Evolutionary conservation across 1,140 invertebrate species (phyloP).

Genomic region (Drosophila lini): DNA sequence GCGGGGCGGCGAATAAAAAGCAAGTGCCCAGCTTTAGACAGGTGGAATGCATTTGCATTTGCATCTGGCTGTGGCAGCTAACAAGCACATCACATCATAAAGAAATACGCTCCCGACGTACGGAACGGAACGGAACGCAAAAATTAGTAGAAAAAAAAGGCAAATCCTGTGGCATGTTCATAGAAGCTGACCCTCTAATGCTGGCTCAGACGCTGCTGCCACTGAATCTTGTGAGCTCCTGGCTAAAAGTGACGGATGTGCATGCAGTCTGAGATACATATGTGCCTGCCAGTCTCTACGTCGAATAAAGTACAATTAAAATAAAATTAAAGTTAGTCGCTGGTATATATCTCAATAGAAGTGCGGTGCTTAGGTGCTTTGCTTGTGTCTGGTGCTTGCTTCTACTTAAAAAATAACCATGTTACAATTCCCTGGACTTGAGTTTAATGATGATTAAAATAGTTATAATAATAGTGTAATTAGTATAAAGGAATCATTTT

Average conservation of each 20-base stretch:
- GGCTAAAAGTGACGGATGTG: constrained; percentile 13
- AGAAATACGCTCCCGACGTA: constrained; percentile 56
- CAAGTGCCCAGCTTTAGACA: constrained; percentile 78
- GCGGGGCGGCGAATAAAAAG: constrained; percentile 33
- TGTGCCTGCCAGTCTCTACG: constrained; percentile 28
- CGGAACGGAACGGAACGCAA: constrained; percentile 42
- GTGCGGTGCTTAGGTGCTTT: constrained; percentile 48
- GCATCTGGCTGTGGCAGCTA: constrained; percentile 64
- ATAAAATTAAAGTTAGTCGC: constrained; percentile 46
- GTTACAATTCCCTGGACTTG: too few relatives aligned
- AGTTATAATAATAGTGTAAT: too few relatives aligned
- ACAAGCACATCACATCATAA: constrained; percentile 76
- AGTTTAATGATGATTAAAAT: neutral
- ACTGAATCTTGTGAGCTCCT: constrained; percentile 28
- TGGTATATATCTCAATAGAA: constrained; percentile 29
- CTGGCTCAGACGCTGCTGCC: constrained; percentile 14
- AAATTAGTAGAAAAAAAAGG: constrained; percentile 45
- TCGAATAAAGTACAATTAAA: constrained; percentile 71
- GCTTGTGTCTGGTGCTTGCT: constrained; percentile 16
- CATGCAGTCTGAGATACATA: constrained; percentile 20
- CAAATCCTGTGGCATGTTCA: constrained; percentile 40
- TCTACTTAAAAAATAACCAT: neutral
- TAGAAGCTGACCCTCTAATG: constrained; percentile 57
- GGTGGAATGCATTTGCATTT: constrained; percentile 69
- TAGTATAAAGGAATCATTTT: neutral